Evolutionary conservation across 2,888 invertebrate genomes (phyloP).

Genomic region (Acronicta alni): DNA sequence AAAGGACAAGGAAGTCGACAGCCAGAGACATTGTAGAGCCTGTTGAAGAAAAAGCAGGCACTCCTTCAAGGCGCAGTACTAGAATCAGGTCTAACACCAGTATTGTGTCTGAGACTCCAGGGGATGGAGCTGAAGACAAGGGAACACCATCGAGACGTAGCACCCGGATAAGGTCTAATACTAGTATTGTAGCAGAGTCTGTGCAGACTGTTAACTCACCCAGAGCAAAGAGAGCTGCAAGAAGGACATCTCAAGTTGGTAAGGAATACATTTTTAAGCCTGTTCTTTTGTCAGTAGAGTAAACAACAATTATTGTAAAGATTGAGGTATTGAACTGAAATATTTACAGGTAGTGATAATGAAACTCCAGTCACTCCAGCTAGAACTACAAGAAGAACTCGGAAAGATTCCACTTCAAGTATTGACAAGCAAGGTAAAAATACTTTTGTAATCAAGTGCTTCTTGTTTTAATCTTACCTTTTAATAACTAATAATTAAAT

Average conservation of each 20-base stretch:
- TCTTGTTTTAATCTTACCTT: too few species aligned
- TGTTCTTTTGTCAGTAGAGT: too few species aligned
- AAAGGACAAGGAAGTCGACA: conserved; percentile 66
- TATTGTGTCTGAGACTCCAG: conserved; percentile 69
- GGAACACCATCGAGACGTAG: conserved; percentile 74
- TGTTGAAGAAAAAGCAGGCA: conserved; percentile 67
- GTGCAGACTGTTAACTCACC: conserved; percentile 72
- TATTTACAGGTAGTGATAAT: conserved; percentile 80
- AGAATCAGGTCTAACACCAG: conserved; percentile 78
- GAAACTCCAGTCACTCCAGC: conserved; percentile 75
- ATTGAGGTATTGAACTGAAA: background rate
- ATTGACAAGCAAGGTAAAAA: conserved; percentile 76
- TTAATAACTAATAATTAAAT: too few species aligned
- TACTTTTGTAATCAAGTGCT: background rate
- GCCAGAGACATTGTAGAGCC: conserved; percentile 67
- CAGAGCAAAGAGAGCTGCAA: conserved; percentile 79
- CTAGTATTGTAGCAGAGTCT: conserved; percentile 73
- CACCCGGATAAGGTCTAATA: conserved; percentile 61
- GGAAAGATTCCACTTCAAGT: conserved; percentile 79
- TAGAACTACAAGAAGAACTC: conserved; percentile 71
- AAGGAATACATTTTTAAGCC: conserved; percentile 33
- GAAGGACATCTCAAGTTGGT: conserved; percentile 80
- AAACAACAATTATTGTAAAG: too few species aligned
- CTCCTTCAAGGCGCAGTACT: conserved; percentile 78
- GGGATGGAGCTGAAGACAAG: conserved; percentile 56